A percentile compares a stretch with the other conserved stretches of the same genome.
phyloP scores from a whole-genome alignment of 2,797 vertebrate species.

The Melanotaenia parkinsoni region DNA sequence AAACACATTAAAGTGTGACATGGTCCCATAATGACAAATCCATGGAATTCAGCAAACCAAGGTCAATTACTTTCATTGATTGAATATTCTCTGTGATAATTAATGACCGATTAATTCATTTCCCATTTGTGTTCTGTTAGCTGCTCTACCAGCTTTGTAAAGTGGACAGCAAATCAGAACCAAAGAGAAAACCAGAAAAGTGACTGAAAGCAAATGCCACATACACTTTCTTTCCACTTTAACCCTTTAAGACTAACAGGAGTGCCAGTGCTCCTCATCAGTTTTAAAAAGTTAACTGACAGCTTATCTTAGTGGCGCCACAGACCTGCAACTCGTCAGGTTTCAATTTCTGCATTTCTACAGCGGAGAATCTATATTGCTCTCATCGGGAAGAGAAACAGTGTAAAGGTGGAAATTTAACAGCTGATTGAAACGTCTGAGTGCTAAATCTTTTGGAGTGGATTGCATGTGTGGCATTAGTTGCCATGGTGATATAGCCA shows the following conservation, averaged over 20 bases:
- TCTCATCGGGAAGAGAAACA: background rate
- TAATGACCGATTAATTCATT: background rate
- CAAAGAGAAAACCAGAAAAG: background rate
- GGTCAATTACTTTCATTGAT: background rate
- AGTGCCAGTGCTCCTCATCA: too few relatives aligned
- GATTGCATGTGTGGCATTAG: background rate
- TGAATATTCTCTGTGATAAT: background rate
- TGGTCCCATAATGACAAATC: background rate
- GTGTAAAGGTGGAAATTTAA: too few relatives aligned
- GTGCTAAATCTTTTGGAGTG: too few relatives aligned
- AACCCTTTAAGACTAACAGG: background rate
- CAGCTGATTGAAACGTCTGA: background rate
- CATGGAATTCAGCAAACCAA: background rate
- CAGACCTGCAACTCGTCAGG: background rate
- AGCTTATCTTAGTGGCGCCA: background rate
- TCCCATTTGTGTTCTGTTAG: background rate
- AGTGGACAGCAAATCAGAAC: background rate
- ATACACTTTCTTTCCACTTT: too few relatives aligned
- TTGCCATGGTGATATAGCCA: background rate
- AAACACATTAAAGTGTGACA: background rate
- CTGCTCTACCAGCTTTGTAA: background rate
- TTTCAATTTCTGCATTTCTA: background rate
- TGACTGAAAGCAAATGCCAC: background rate
- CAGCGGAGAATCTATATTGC: background rate
- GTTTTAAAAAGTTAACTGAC: too few relatives aligned